These are phyloP conservation scores for Helicoverpa assulta DNA, from an alignment of 2,888 invertebrate species.

Conservation along the genomic window DNA sequence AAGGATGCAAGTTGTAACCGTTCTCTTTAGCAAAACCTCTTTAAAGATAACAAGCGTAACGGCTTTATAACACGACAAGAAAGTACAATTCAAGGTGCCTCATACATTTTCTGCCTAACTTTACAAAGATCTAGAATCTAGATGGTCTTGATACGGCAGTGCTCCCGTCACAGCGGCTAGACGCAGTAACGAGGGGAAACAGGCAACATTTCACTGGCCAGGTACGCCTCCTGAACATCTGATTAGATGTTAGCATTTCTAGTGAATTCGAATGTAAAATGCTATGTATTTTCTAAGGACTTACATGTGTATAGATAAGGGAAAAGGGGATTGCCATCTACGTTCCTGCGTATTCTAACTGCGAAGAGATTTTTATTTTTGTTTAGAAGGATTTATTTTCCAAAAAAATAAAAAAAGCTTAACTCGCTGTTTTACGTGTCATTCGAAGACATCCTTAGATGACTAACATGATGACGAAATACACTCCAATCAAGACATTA, in stretches of 20 bases:
- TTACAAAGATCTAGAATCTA: constrained; percentile 69
- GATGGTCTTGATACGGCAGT: constrained; percentile 71
- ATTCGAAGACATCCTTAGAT: too few species aligned
- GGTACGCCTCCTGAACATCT: constrained; percentile 54
- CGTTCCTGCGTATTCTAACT: neutral
- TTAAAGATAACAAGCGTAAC: constrained; percentile 10
- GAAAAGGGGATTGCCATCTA: neutral
- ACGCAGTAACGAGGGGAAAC: constrained; percentile 80
- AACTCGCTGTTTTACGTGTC: too few species aligned
- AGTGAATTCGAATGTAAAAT: constrained; percentile 38
- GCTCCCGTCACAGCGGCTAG: constrained; percentile 86
- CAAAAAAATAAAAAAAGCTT: too few species aligned
- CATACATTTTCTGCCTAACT: constrained; percentile 48
- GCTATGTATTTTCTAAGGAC: constrained; percentile 7
- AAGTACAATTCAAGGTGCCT: constrained; percentile 40
- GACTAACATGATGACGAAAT: neutral
- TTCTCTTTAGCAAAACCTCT: constrained; percentile 3
- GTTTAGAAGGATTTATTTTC: too few species aligned
- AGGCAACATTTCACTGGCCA: constrained; percentile 73
- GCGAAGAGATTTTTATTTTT: neutral
- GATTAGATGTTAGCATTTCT: constrained; percentile 53
- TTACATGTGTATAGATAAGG: constrained; percentile 1
- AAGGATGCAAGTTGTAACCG: constrained; percentile 13
- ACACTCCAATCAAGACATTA: neutral
- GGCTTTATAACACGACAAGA: constrained; percentile 27